Percentiles rank a stretch among this genome's conserved stretches.
phyloP scores from a whole-genome alignment of 2,113 vertebrate genomes.

The Porphyrio hochstetteri region DNA sequence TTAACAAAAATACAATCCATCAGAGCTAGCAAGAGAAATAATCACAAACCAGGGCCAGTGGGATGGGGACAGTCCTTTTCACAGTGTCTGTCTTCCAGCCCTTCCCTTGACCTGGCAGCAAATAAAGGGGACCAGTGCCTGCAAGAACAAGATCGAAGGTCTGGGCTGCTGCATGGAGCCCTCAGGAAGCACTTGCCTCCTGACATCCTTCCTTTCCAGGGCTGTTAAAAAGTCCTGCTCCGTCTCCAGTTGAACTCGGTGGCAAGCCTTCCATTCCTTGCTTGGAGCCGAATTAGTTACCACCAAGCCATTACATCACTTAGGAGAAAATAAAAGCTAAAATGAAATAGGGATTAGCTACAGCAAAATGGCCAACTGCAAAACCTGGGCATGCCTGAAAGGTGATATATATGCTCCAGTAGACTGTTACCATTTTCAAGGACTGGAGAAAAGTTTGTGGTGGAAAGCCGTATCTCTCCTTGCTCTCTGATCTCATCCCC shows the following conservation, averaged over 20 bases:
- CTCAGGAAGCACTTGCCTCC: neutral
- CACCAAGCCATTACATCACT: neutral
- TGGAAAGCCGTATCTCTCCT: neutral
- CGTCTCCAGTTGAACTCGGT: neutral
- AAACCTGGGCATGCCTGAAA: neutral
- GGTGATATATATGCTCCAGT: neutral
- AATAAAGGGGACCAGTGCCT: neutral
- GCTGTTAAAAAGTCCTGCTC: neutral
- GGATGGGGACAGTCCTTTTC: neutral
- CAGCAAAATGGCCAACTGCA: neutral
- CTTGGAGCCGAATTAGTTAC: neutral
- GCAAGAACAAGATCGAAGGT: neutral
- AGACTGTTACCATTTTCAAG: neutral
- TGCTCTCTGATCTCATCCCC: neutral
- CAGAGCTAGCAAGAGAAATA: slow-evolving; percentile 25
- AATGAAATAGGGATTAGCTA: neutral
- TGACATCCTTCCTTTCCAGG: neutral
- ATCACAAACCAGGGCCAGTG: neutral
- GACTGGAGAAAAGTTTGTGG: neutral
- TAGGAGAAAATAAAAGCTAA: neutral
- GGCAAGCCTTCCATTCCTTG: neutral
- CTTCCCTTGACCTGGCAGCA: neutral
- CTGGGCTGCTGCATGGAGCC: neutral
- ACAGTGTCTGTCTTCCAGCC: neutral
- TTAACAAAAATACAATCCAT: slow-evolving; percentile 35